Evolutionary conservation across 2,888 invertebrate species (phyloP), one percentile per base, ranked within the genome.

Genomic region (Parnassius smintheus): DNA sequence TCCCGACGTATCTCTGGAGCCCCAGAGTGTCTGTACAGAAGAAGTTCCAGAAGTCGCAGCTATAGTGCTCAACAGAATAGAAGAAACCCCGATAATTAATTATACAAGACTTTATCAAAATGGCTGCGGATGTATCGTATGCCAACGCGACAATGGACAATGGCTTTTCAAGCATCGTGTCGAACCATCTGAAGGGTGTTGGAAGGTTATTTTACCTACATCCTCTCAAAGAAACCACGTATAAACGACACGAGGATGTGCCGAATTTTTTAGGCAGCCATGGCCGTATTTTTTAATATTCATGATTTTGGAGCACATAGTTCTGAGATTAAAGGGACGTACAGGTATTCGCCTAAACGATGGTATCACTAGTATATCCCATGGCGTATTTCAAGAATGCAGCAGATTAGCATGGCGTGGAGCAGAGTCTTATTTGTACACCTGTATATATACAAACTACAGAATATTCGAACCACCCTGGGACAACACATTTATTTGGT

Each of bases 401-500:
- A 94, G 94, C 79, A 95, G 96, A 72, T 77, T 95, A 72, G 61
- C 95, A 63, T 95, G 94, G 82, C 92, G 95, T 65, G 95, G 96
- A 12, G 93, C 93, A 0, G 95, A 96, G 75, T 95, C 94, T 35
- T 94, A 93, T 70, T 77, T 93, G 0, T 96, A 96, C 80, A 93
- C 96, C 4, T 95, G 94, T 90, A 93, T 97, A 50, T 95, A 97
- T 84, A 93, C 95, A 7, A 93, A 95, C 83, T 97, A 91, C 77
- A 93, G 95, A 67, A 65, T 97, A 18, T 82, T 94, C 12, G 94
- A 95, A 53, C 84, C 98, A 18, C 94, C 95, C 0, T 98, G 97
- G 97, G 92, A 97, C 77, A 94, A 94, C 2, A 87, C 94, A 0
- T 83, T 94, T 75, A 97, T 97, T 0, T 98, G 97, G 98, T 95